Conservation (phyloP, 2,888 invertebrate species). For the Achlya flavicornis region DNA sequence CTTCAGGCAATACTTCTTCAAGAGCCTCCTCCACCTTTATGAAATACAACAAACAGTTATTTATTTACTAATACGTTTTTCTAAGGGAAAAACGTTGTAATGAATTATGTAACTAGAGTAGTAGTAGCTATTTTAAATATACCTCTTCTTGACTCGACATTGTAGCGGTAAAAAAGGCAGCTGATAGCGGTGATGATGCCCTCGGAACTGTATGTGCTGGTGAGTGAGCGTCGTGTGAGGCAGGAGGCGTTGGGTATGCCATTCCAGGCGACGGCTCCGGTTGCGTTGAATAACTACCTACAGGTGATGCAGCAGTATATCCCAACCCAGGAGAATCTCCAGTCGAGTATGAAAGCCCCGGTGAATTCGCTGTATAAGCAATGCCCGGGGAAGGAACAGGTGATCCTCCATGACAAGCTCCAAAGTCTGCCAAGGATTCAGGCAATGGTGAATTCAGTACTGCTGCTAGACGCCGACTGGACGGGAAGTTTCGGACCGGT, state of each 20-base stretch:
- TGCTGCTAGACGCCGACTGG: constrained; percentile 89
- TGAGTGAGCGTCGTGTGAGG: constrained; percentile 92
- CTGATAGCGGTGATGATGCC: constrained; percentile 91
- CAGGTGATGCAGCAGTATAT: constrained; percentile 71
- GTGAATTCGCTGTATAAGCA: constrained; percentile 76
- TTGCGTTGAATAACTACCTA: constrained; percentile 71
- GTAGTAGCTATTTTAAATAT: constrained; percentile 25
- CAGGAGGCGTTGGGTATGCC: constrained; percentile 93
- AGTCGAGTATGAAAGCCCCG: constrained; percentile 91
- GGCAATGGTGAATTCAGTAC: constrained; percentile 91
- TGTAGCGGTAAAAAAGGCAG: constrained; percentile 92
- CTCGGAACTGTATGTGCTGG: constrained; percentile 86
- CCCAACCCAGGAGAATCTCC: constrained; percentile 75
- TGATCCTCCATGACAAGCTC: constrained; percentile 88
- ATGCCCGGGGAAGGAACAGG: constrained; percentile 81
- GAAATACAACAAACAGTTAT: constrained; percentile 16
- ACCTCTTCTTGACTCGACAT: constrained; percentile 93
- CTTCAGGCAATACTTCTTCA: constrained; percentile 92
- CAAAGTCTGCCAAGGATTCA: constrained; percentile 92
- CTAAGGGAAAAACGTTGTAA: constrained; percentile 8
- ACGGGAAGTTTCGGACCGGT: constrained; percentile 83
- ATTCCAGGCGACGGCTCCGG: constrained; percentile 87
- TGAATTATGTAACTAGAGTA: constrained; percentile 8
- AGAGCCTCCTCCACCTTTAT: constrained; percentile 90
- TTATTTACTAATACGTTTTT: constrained; percentile 6